Evolutionary conservation across 2,797 vertebrate species (phyloP).

Genomic region (Danio tinwini): DNA sequence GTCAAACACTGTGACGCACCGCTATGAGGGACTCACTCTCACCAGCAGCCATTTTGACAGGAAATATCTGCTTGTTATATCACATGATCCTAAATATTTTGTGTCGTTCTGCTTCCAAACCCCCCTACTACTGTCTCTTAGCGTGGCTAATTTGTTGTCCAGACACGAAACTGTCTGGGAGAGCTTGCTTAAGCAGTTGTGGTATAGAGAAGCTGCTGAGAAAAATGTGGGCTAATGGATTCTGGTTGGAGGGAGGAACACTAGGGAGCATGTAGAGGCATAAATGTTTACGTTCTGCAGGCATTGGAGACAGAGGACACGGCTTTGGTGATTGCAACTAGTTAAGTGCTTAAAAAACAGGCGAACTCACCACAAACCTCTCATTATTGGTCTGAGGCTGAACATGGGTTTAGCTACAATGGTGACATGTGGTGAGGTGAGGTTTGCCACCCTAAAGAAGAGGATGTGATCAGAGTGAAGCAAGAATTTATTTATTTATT

Average conservation of each 20-base stretch:
- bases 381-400: conserved; percentile 62
- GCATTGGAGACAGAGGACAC: conserved; percentile 57
- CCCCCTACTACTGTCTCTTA: not conserved
- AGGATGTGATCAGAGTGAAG: too few species aligned
- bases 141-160: conserved; percentile 15
- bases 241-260: conserved; percentile 59
- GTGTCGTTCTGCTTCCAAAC: not conserved
- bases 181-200: conserved; percentile 55
- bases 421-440: too few species aligned
- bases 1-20: conserved; percentile 60
- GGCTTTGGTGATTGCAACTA: conserved; percentile 46
- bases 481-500: too few species aligned
- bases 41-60: conserved; percentile 5
- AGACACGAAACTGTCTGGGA: conserved; percentile 3
- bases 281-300: conserved; percentile 67
- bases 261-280: conserved; percentile 51
- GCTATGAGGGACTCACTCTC: not conserved
- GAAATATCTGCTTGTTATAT: conserved; percentile 2
- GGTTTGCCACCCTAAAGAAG: too few species aligned
- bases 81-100: not conserved
- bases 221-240: conserved; percentile 57
- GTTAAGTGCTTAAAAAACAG: conserved; percentile 27
- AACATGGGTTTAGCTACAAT: not conserved
- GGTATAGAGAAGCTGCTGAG: conserved; percentile 50
- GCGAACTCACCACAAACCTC: conserved; percentile 46